phyloP scores from a whole-genome alignment of 2,113 vertebrate genomes.

The Sander vitreus region DNA sequence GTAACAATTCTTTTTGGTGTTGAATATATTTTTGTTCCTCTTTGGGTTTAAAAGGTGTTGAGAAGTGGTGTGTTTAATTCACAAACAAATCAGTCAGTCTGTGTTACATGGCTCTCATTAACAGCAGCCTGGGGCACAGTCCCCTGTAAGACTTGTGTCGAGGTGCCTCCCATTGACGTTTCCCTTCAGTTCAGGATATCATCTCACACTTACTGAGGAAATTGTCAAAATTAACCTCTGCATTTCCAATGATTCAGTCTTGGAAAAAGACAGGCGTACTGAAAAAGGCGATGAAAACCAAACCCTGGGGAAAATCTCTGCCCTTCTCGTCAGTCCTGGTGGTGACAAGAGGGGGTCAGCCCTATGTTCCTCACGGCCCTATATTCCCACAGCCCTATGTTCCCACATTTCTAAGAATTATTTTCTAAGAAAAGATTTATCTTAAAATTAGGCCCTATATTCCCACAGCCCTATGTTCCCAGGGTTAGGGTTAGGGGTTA shows the following conservation, averaged over 20 bases:
- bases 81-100: constrained; percentile 26
- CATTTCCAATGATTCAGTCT: constrained; percentile 1
- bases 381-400: no score
- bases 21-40: neutral
- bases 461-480: no score
- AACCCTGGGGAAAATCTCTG: constrained; percentile 35
- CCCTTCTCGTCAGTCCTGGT: constrained; percentile 31
- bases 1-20: neutral
- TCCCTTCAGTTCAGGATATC: constrained; percentile 14
- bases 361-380: no score
- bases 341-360: constrained; percentile 35
- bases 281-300: neutral
- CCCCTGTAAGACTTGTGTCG: constrained; percentile 7
- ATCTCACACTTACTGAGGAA: constrained; percentile 63
- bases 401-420: no score
- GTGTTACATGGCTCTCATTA: constrained; percentile 31
- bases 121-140: constrained; percentile 28
- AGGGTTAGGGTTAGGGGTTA: no score
- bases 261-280: constrained; percentile 2
- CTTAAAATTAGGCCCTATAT: no score
- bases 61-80: constrained; percentile 29
- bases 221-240: constrained; percentile 42
- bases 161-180: neutral
- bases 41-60: constrained; percentile 25
- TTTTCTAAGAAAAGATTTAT: no score